These are phyloP conservation scores for Chaetorhynchus papuensis DNA, from an alignment of 2,113 vertebrate species.

Conservation along the genomic window DNA sequence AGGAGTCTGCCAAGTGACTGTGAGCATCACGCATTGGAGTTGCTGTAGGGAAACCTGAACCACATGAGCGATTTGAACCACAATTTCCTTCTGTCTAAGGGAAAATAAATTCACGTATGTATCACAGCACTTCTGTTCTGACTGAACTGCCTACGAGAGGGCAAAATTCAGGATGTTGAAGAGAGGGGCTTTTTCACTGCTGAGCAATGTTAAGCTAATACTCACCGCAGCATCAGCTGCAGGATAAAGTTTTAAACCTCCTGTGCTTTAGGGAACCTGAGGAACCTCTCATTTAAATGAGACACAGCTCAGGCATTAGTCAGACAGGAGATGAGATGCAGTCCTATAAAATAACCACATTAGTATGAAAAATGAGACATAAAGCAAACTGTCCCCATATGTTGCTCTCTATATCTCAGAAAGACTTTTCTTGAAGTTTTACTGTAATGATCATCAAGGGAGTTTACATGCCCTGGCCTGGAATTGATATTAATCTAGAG, in stretches of 20 bases:
- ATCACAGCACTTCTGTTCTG: neutral
- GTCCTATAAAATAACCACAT: constrained; percentile 39
- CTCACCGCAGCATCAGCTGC: accelerated
- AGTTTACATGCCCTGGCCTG: neutral
- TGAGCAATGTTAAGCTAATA: neutral
- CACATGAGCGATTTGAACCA: neutral
- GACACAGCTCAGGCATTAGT: constrained; percentile 24
- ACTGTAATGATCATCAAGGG: constrained; percentile 8
- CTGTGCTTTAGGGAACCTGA: neutral
- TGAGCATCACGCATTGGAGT: neutral
- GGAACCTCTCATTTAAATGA: constrained; percentile 26
- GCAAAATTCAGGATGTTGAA: neutral
- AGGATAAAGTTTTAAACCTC: neutral
- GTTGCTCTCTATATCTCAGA: constrained; percentile 9
- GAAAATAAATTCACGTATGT: neutral
- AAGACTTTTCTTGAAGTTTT: constrained; percentile 48
- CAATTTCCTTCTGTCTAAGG: neutral
- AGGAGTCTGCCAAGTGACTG: constrained; percentile 25
- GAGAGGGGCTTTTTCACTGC: neutral
- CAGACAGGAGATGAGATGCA: constrained; percentile 48
- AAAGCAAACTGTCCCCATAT: constrained; percentile 60
- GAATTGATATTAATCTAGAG: constrained; percentile 28
- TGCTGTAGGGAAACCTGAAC: neutral
- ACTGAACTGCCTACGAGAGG: neutral
- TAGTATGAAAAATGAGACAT: constrained; percentile 53